Conservation (phyloP, 2,888 invertebrate genomes). For the Gastracanthus pulcherrimus region DNA sequence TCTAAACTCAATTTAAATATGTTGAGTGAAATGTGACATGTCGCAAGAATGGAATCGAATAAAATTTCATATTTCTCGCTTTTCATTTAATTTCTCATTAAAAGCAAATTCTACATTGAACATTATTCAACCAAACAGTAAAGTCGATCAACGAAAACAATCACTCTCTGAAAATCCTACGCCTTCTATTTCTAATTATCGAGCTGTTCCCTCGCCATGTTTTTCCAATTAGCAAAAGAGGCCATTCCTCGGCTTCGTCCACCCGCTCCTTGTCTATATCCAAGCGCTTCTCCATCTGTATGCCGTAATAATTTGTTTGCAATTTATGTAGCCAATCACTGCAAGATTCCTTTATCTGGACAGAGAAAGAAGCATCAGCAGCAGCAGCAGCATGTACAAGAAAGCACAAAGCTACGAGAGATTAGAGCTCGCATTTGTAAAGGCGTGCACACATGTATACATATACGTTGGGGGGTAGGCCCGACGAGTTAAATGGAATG, state of each 20-base stretch:
- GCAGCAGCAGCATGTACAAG: too few relatives aligned
- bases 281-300: too few relatives aligned
- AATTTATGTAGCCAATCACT: too few relatives aligned
- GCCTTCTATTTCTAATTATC: conserved; percentile 3
- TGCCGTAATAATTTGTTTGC: too few relatives aligned
- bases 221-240: conserved; percentile 38
- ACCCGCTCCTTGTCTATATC: too few relatives aligned
- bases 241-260: not conserved
- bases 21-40: too few relatives aligned
- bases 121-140: not conserved
- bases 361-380: too few relatives aligned
- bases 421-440: not conserved
- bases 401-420: too few relatives aligned
- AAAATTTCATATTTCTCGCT: too few relatives aligned
- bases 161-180: not conserved
- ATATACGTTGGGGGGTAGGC: not conserved
- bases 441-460: not conserved
- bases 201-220: not conserved
- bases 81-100: not conserved
- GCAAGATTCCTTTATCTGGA: too few relatives aligned
- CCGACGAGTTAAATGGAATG: conserved; percentile 66
- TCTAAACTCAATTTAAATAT: too few relatives aligned
- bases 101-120: not conserved
- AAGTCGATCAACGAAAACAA: not conserved
- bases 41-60: too few relatives aligned